Conservation (phyloP, 2,888 invertebrate genomes). For the Drosophila tripunctata region DNA sequence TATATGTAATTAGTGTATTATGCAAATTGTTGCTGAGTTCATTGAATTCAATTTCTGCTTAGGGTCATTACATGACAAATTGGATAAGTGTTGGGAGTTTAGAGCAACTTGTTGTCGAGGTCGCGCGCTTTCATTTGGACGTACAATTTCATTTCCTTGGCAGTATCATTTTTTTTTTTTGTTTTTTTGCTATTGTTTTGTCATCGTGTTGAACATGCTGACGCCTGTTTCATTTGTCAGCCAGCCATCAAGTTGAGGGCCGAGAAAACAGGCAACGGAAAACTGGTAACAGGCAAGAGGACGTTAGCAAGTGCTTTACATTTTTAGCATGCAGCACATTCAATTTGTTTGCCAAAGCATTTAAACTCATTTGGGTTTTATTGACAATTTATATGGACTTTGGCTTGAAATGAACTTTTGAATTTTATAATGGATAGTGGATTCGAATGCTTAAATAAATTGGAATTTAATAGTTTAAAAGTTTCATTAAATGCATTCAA, state of each 20-base stretch:
- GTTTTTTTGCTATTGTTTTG: slow-evolving; percentile 20
- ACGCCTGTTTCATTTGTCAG: slow-evolving; percentile 12
- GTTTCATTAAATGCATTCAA: background rate
- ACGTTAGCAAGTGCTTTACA: slow-evolving; percentile 31
- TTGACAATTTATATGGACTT: slow-evolving; percentile 50
- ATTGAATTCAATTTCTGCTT: slow-evolving; percentile 2
- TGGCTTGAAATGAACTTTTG: background rate
- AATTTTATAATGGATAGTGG: too few relatives aligned
- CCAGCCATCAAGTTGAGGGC: background rate
- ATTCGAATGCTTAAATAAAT: background rate
- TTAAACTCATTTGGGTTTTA: slow-evolving; percentile 47
- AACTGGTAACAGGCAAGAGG: background rate
- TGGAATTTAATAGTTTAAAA: background rate
- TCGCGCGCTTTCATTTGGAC: slow-evolving; percentile 2
- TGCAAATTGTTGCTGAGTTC: background rate
- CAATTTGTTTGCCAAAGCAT: slow-evolving; percentile 17
- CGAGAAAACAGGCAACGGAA: background rate
- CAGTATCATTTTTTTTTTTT: slow-evolving; percentile 6
- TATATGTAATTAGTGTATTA: slow-evolving; percentile 1
- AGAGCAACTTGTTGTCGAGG: slow-evolving; percentile 34
- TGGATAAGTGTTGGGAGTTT: background rate
- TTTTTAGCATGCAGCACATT: slow-evolving; percentile 40
- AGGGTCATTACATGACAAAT: slow-evolving; percentile 6
- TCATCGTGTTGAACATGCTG: slow-evolving; percentile 7
- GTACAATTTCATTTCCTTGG: background rate